Base-by-base conservation (phyloP, 2,888 invertebrate genomes). In the Sesia apiformis region DNA sequence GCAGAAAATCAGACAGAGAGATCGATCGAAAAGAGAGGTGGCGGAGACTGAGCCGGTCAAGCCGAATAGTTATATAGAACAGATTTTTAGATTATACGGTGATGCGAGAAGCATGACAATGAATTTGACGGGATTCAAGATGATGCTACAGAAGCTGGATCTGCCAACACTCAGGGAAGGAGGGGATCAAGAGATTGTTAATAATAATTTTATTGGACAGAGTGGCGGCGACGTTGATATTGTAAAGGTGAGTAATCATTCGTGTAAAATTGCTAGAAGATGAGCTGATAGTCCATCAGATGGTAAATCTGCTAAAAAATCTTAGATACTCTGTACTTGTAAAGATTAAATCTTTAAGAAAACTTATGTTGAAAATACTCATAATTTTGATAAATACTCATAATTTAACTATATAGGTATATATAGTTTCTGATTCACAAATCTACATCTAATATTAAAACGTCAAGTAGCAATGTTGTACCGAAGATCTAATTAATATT, bases 1-100 rank as follows among this genome's bases (percentile, higher is more conserved):
- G 7, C 52, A 55, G 39, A 78, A 77, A 49, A 72, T 76, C 4
- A 61, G 74, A 42, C 70, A 71, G 6, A 49, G 4, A 39, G 72
- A 70, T 5, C 68, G 75, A 23, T 39, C 67, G 4, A 81, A 80
- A 54, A 61, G 84, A 3, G 82, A 83, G 4, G 57, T 74, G 0
- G 69, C 67, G 52, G 70, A 69, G 0, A 83, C 84, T 4, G 84
- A 90, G 52, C 91, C 92, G 0, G 83, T 84, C 4, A 84, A 90
- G 52, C 91, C 92, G 0, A 88, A 90, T 49, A 89, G 91, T 53
- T 95, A 93, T 69, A 82, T 94, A 53, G 91, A 91, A 58, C 91
- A 93, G 73, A 90, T 95, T 55, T 94, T 95, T 74, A 81, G 87
- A 49, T 82, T 91, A 67, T 94, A 92, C 67, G 94, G 94, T 0